Conservation (phyloP, 2,888 invertebrate genomes). For the Rhodophaea formosa region DNA sequence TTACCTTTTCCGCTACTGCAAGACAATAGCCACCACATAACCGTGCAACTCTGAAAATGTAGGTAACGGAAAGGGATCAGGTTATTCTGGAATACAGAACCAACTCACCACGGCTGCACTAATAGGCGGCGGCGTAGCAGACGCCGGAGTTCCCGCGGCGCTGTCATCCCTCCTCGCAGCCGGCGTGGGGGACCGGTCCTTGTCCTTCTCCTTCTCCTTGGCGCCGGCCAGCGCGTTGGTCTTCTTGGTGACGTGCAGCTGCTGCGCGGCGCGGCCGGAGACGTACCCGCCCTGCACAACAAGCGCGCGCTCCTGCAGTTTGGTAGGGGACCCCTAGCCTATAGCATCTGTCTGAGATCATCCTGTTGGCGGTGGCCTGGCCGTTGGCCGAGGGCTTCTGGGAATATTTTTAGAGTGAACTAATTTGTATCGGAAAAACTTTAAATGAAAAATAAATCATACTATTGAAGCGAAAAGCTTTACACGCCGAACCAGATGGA, state of each 20-base stretch:
- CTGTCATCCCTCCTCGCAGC: conserved; percentile 33
- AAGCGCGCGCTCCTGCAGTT: conserved; percentile 84
- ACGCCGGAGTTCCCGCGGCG: conserved; percentile 48
- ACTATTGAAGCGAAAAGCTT: too few species aligned
- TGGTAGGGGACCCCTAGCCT: conserved; percentile 77
- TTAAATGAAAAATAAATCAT: too few species aligned
- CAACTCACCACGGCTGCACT: conserved; percentile 52
- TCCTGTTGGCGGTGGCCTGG: conserved; percentile 49
- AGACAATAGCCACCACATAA: too few species aligned
- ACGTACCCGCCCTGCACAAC: conserved; percentile 86
- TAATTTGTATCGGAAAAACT: too few species aligned
- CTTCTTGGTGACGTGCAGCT: conserved; percentile 88
- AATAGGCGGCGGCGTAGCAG: conserved; percentile 61
- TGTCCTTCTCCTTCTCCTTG: conserved; percentile 85
- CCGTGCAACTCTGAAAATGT: too few species aligned
- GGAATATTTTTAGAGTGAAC: too few species aligned
- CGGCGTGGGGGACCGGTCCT: conserved; percentile 62
- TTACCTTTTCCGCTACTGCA: too few species aligned
- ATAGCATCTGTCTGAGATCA: conserved; percentile 65
- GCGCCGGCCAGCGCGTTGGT: conserved; percentile 85
- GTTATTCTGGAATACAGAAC: too few species aligned
- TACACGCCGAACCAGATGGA: too few species aligned
- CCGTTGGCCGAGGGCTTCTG: not conserved
- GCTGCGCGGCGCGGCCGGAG: conserved; percentile 80
- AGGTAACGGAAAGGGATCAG: too few species aligned